Base-by-base conservation (phyloP, 2,113 vertebrate genomes). In the Romanogobio albipinnatus region DNA sequence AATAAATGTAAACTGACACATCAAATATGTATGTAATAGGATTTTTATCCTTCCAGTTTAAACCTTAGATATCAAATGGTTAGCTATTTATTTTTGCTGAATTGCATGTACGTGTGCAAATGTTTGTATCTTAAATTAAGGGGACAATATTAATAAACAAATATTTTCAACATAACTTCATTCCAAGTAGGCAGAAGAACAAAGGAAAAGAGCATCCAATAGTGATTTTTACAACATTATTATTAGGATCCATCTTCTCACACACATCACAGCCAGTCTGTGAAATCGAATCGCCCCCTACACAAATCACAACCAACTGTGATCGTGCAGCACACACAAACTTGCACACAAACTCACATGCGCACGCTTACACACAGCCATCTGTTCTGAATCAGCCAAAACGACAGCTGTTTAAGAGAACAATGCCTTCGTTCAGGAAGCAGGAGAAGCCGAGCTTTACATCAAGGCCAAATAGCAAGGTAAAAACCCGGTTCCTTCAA, bases 351-450 rank as follows among this genome's bases (percentile, higher is more conserved):
- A 78, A 82, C 33, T 62, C 75, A 66, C 66, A 78, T 64, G 47
- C 70, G 62, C 85, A 78, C 68, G 70, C 47, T 73, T 86, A 91
- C 92, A 90, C 89, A 91, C 89, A 82, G 87, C 94, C 94, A 94
- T 94, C 94, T 94, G 94, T 93, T 95, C 93, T 92, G 90, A 92
- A 94, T 95, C 93, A 92, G 92, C 90, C 92, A 91, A 93, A 94
- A 92, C 91, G 90, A 93, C 94, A 95, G 93, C 93, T 94, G 94
- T 93, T 93, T 92, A 94, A 94, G 93, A 94, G 93, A 94, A 94
- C 92, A 92, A 93, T 91, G 90, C 90, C 89, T 84, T 88, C 90
- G 89, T 91, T 91, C 90, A 92, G 89, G 89, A 90, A 89, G 88
- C 89, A 89, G 86, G 61, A 88, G 89, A 89, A 91, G 83, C 83